Conservation (phyloP, 2,113 vertebrate genomes). For the Daphoenositta chrysoptera region DNA sequence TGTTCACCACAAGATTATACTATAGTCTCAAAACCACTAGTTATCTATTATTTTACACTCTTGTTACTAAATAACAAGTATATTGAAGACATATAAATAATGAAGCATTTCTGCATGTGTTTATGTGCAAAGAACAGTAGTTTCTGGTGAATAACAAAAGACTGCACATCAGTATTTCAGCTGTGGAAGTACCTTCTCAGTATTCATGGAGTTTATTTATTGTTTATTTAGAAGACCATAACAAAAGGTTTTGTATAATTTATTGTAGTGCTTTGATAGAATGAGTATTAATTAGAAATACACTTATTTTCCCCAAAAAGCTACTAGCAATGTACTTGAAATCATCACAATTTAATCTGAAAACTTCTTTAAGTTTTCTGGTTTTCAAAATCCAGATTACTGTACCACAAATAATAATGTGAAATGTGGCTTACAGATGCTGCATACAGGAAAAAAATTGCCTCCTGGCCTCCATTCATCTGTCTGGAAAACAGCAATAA, state of each 20-base stretch:
- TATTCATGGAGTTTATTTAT: background rate
- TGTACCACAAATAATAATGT: background rate
- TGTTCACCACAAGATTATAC: background rate
- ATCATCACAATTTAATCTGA: background rate
- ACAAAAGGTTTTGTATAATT: background rate
- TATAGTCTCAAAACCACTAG: background rate
- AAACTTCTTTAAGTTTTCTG: background rate
- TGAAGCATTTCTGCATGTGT: background rate
- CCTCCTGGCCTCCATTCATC: background rate
- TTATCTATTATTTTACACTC: background rate
- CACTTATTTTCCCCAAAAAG: background rate
- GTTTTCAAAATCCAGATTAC: background rate
- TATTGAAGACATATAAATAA: background rate
- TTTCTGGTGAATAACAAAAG: background rate
- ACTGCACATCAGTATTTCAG: background rate
- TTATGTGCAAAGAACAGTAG: background rate
- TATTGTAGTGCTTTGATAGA: background rate
- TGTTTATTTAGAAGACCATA: background rate
- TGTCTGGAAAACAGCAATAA: background rate
- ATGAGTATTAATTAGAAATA: background rate
- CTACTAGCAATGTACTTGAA: background rate
- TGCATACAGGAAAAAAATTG: background rate
- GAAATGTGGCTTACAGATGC: background rate
- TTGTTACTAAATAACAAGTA: background rate
- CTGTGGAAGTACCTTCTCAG: background rate